phyloP scores from a whole-genome alignment of 1,140 invertebrate species.

The Chrysomallon squamiferum region DNA sequence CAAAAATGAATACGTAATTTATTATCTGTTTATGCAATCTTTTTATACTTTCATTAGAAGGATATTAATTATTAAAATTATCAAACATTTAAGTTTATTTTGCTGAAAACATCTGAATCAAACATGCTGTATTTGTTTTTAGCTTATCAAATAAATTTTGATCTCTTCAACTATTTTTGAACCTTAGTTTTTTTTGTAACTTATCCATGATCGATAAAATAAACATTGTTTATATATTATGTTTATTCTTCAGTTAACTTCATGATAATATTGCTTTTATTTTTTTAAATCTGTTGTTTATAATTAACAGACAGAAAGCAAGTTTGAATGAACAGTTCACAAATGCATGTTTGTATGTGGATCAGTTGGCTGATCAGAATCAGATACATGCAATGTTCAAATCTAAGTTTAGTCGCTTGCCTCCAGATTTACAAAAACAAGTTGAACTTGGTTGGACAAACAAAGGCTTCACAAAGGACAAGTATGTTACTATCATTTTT shows the following conservation, averaged over 20 bases:
- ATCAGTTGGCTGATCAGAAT: slow-evolving; percentile 29
- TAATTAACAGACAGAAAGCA: slow-evolving; percentile 28
- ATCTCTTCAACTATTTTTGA: too few relatives aligned
- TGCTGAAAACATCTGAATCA: neutral
- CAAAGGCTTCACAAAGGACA: slow-evolving; percentile 32
- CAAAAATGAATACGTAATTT: too few relatives aligned
- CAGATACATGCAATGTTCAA: slow-evolving; percentile 30
- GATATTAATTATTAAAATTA: neutral
- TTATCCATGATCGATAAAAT: too few relatives aligned
- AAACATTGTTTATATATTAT: too few relatives aligned
- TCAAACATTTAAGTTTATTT: neutral
- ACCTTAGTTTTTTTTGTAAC: too few relatives aligned
- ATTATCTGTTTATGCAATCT: neutral
- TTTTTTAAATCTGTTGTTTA: too few relatives aligned
- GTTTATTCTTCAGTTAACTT: too few relatives aligned
- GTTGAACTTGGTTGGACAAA: slow-evolving; percentile 35
- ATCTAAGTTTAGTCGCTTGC: slow-evolving; percentile 36
- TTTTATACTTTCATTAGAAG: neutral
- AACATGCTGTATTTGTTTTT: neutral
- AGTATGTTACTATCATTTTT: too few relatives aligned
- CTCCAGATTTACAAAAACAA: slow-evolving; percentile 43
- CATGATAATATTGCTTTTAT: too few relatives aligned
- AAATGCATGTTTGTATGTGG: slow-evolving; percentile 35
- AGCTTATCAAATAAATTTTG: neutral
- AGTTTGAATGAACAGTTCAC: slow-evolving; percentile 38